Percentiles rank a stretch among this genome's conserved stretches.
phyloP scores from a whole-genome alignment of 2,888 invertebrate species.

The Brachypterus glaber region DNA sequence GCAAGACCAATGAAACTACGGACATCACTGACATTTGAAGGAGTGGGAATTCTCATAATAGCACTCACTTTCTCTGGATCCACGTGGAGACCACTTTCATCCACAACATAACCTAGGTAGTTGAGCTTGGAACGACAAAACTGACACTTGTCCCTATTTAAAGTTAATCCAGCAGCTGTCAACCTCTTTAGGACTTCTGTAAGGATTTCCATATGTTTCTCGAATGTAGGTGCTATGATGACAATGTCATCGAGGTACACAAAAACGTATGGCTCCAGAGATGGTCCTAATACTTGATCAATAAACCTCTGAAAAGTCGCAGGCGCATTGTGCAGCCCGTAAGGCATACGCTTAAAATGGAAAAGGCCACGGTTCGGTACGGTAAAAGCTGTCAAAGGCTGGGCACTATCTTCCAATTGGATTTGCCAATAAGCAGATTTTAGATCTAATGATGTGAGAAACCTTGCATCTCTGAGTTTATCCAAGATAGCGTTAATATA shows the following conservation, averaged over 20 bases:
- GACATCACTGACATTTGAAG: slow-evolving; percentile 1
- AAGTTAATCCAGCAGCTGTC: no score
- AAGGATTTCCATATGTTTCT: not conserved
- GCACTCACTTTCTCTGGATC: no score
- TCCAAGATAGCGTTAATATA: slow-evolving; percentile 6
- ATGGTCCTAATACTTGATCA: no score
- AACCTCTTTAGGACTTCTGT: not conserved
- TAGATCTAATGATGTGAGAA: not conserved
- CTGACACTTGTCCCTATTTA: not conserved
- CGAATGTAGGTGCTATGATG: not conserved
- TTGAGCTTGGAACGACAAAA: not conserved
- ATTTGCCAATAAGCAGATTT: not conserved
- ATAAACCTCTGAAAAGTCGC: no score
- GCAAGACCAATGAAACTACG: slow-evolving; percentile 3
- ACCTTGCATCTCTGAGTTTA: slow-evolving; percentile 5
- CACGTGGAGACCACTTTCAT: not conserved
- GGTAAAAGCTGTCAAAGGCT: not conserved
- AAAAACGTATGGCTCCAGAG: no score
- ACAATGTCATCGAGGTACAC: no score
- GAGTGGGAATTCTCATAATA: slow-evolving; percentile 1
- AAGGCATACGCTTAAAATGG: no score
- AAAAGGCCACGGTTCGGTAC: no score
- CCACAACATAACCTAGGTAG: not conserved
- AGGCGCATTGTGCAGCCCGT: no score
- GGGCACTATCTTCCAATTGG: not conserved